Evolutionary conservation across 1,140 invertebrate species (phyloP).

Genomic region (Chironomus tepperi): DNA sequence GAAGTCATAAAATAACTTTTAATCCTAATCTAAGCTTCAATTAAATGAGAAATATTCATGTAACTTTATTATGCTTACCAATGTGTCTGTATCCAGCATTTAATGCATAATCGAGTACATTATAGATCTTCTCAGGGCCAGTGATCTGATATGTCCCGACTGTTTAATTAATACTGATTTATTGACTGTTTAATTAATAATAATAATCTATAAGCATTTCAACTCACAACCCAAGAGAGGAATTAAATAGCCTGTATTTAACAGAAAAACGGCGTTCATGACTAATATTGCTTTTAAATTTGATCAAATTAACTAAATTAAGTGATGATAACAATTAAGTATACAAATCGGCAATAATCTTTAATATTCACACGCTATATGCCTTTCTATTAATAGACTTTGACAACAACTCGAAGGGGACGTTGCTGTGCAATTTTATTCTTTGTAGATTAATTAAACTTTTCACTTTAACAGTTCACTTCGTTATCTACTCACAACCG

Average conservation of each 20-base stretch:
- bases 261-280: constrained; percentile 25
- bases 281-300: neutral
- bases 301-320: too few species aligned
- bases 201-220: neutral
- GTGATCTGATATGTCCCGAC: constrained; percentile 47
- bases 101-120: constrained; percentile 45
- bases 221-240: constrained; percentile 24
- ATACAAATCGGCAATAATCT: too few species aligned
- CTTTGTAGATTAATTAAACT: too few species aligned
- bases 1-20: constrained; percentile 19
- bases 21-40: constrained; percentile 24
- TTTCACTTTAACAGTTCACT: too few species aligned
- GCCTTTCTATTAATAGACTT: too few species aligned
- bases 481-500: too few species aligned
- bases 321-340: too few species aligned
- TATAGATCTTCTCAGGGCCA: constrained; percentile 39
- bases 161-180: constrained; percentile 29
- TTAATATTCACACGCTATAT: too few species aligned
- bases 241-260: constrained; percentile 25
- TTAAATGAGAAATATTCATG: constrained; percentile 22
- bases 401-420: too few species aligned
- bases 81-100: constrained; percentile 48
- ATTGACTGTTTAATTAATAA: neutral
- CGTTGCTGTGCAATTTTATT: too few species aligned
- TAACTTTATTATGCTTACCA: constrained; percentile 40